These are phyloP conservation scores for Asbolus verrucosus DNA, from an alignment of 1,140 invertebrate species.

Conservation along the genomic window DNA sequence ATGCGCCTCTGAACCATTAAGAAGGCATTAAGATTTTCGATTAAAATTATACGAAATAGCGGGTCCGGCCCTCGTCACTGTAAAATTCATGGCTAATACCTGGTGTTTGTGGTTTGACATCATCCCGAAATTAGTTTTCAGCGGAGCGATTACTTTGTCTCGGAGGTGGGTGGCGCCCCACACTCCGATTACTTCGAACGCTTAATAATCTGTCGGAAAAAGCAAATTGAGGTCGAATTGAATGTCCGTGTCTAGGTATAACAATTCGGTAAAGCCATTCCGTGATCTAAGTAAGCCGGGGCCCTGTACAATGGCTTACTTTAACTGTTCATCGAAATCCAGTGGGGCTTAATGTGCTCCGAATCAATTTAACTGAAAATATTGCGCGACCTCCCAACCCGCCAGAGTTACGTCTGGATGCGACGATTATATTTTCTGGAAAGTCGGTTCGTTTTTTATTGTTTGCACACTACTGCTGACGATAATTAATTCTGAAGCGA, in stretches of 20 bases:
- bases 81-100: conserved; percentile 5
- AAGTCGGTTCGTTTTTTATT: no score
- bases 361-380: conserved; percentile 61
- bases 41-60: background rate
- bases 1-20: no score
- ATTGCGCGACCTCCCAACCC: no score
- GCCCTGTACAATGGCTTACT: conserved; percentile 58
- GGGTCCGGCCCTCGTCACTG: background rate
- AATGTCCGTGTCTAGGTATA: conserved; percentile 25
- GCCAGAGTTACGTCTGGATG: conserved; percentile 29
- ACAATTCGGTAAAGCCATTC: conserved; percentile 54
- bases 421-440: no score
- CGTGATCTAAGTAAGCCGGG: conserved; percentile 57
- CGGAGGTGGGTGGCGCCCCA: conserved; percentile 44
- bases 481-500: conserved; percentile 31
- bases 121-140: conserved; percentile 61
- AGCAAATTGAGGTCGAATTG: conserved; percentile 31
- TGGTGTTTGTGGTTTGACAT: conserved; percentile 8
- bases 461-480: conserved; percentile 21
- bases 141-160: conserved; percentile 57
- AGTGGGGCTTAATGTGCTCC: conserved; percentile 56
- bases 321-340: conserved; percentile 59
- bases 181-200: background rate
- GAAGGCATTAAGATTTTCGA: background rate
- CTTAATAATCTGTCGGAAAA: conserved; percentile 37